phyloP scores from a whole-genome alignment of 1,140 invertebrate genomes.

The Spodoptera litura region DNA sequence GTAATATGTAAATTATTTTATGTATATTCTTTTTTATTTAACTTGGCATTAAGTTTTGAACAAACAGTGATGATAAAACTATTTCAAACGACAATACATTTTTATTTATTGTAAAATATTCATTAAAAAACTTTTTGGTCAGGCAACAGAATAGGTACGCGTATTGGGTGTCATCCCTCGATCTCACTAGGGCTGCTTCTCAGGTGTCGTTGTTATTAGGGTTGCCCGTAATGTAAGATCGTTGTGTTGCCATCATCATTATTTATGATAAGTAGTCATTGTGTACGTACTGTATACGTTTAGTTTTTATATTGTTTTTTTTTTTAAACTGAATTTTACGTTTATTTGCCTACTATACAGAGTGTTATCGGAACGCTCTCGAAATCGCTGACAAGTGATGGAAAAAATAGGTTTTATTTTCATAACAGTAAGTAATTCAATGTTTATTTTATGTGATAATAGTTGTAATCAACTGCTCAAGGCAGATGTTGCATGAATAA shows the following conservation, averaged over 20 bases:
- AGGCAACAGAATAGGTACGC: conserved; percentile 49
- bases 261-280: conserved; percentile 45
- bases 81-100: neutral
- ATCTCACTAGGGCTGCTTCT: conserved; percentile 53
- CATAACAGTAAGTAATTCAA: too few species aligned
- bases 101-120: neutral
- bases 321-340: neutral
- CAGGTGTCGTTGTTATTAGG: conserved; percentile 54
- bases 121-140: conserved; percentile 4
- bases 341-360: too few species aligned
- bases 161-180: conserved; percentile 49
- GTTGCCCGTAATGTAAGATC: conserved; percentile 51
- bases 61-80: neutral
- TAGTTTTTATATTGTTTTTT: neutral
- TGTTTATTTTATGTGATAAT: too few species aligned
- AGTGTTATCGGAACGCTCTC: too few species aligned
- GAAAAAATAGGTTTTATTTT: too few species aligned
- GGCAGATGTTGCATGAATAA: too few species aligned
- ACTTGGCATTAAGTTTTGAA: too few species aligned
- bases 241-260: conserved; percentile 38
- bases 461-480: too few species aligned
- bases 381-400: too few species aligned
- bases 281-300: neutral
- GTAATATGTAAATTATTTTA: too few species aligned
- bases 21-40: too few species aligned